Percentiles rank a stretch among this genome's conserved stretches.
phyloP scores from a whole-genome alignment of 1,140 invertebrate genomes.

The Wasmannia auropunctata region DNA sequence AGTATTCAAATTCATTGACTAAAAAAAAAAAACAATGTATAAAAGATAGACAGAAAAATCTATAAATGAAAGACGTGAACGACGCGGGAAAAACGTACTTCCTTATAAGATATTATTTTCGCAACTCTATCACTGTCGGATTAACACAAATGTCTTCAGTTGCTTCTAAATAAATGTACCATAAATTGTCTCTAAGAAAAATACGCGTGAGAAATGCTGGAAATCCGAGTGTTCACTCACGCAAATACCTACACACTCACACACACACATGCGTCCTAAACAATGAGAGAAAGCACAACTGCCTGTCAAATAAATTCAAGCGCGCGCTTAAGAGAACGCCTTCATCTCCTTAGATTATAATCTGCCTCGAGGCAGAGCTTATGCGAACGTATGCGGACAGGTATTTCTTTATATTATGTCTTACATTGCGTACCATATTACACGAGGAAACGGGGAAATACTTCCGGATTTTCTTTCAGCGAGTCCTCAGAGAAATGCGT shows the following conservation, averaged over 20 bases:
- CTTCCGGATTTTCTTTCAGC: background rate
- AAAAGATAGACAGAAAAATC: background rate
- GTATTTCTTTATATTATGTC: conserved; percentile 48
- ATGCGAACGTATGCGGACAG: background rate
- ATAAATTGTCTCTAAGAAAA: conserved; percentile 1
- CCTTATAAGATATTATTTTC: background rate
- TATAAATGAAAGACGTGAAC: background rate
- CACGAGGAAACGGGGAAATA: conserved; percentile 23
- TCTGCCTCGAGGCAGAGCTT: conserved; percentile 48
- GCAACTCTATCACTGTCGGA: background rate
- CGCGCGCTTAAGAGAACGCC: conserved; percentile 34
- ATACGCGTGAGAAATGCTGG: background rate
- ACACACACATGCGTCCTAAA: background rate
- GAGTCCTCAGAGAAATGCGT: background rate
- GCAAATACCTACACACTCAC: background rate
- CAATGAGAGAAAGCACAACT: conserved; percentile 38
- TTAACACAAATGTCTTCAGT: conserved; percentile 21
- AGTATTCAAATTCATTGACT: background rate
- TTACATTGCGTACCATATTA: conserved; percentile 39
- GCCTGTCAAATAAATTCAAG: conserved; percentile 54
- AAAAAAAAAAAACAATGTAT: background rate
- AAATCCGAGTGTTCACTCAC: conserved; percentile 14
- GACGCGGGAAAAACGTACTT: background rate
- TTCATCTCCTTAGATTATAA: conserved; percentile 52
- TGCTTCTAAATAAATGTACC: background rate